Evolutionary conservation across 2,888 invertebrate species (phyloP), one percentile per base, ranked within the genome.

Genomic region (Drosophila conformis): DNA sequence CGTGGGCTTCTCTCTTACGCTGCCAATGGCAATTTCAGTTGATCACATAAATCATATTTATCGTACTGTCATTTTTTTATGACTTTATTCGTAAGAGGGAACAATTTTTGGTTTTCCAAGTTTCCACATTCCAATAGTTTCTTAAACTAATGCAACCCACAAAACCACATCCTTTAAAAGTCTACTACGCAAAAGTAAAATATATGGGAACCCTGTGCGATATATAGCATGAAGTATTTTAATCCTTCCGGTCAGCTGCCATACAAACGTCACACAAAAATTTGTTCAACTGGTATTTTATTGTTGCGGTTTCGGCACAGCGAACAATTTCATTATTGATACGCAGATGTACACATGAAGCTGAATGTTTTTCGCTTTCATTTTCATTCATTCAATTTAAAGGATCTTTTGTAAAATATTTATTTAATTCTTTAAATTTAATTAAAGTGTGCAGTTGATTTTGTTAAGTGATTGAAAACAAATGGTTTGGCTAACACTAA

Each of bases 251-350:
- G 62, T 61, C 59, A 64, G 60, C 46, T 58, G 61, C 31, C 31
- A 15, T n/a, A 42, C 40, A 58, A 71, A 53, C 33, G 56, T 42
- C 75, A 53, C 65, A 48, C 56, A 76, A 62, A 48, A 69, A 48
- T 8, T 56, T 59, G 51, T 53, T 42, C 29, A 61, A 56, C 31
- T 35, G 40, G 56, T 36, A 67, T 59, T 56, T 75, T 75, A 74
- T 75, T 57, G 46, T 65, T 79, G 80, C 59, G 76, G 71, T 62
- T 71, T 29, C 25, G 38, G 31, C 29, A 51, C 46, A 58, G 15
- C 40, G 38, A 62, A 56, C 51, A 62, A 65, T 76, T 78, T 78
- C 49, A 69, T 68, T 78, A 78, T 78, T 79, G 76, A 78, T 79
- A 68, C 80, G 58, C 46, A 29, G 67, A 33, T 21, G 54, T 54